phyloP scores from a whole-genome alignment of 1,140 invertebrate genomes.

The Euura saliciscinereae region DNA sequence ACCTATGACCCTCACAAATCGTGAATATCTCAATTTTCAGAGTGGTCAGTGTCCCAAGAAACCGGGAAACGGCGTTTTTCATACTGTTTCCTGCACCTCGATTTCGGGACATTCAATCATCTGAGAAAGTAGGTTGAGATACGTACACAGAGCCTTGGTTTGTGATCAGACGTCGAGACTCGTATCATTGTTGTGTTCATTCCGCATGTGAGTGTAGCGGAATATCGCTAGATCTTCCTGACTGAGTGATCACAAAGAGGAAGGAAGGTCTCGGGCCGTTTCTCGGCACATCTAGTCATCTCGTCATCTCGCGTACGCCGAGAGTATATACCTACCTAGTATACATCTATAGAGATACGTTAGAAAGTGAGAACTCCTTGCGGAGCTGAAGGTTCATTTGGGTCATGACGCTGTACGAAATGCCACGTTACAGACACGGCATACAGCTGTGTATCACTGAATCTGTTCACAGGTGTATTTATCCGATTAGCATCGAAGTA shows the following conservation, averaged over 20 bases:
- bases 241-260: background rate
- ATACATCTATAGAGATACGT: background rate
- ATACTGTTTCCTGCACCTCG: too few relatives aligned
- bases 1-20: too few relatives aligned
- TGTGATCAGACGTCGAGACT: background rate
- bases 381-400: background rate
- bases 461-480: too few relatives aligned
- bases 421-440: background rate
- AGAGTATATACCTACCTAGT: too few relatives aligned
- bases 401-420: background rate
- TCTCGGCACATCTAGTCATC: background rate
- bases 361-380: background rate
- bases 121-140: background rate
- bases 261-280: conserved; percentile 1
- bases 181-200: too few relatives aligned
- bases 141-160: background rate
- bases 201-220: background rate
- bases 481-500: too few relatives aligned
- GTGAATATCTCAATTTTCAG: too few relatives aligned
- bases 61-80: too few relatives aligned
- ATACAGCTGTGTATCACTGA: too few relatives aligned
- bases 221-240: background rate
- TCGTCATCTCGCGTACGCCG: background rate
- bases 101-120: background rate
- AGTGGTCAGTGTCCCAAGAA: too few relatives aligned